Evolutionary conservation across 2,797 vertebrate genomes (phyloP), one percentile per base, ranked within the genome.

Genomic region (Sternotherus odoratus): DNA sequence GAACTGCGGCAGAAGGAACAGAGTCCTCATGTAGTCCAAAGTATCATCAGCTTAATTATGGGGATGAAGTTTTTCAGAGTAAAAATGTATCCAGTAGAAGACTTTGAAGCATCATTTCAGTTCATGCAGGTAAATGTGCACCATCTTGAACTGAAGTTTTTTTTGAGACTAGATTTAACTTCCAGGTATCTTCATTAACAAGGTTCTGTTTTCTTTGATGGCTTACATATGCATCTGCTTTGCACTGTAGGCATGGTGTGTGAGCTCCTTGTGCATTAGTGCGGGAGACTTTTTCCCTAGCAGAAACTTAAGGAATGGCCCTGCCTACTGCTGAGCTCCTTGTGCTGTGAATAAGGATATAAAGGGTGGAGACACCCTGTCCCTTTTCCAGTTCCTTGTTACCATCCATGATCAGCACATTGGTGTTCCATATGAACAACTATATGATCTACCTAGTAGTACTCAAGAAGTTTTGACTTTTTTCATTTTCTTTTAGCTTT

Each of bases 71-170:
- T 99, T 98, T 99, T 99, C 96, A 98, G 99, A 95, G 99, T 99
- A n/a, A 99, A 99, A 97, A 99, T 99, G 99, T 99, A 99, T 97
- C 99, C 99, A 0, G 99, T 99, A 91, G 99, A 99, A 97, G 99
- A 99, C 95, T 99, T 99, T 96, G 99, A 99, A 98, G 99, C 99
- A 54, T 99, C 99, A 5, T 99, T 99, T 98, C 99, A 99, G 98
- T 99, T 99, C 97, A 99, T 99, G 99, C 99, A 99, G 99, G 99
- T 99, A 97, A 97, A 48, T 1, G 1, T 93, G 17, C 15, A 3
- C 50, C 69, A 50, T 6, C 28, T 56, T 74, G 79, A 92, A 89
- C 30, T 43, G 24, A 85, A 82, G 50, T n/a, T n/a, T n/a, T n/a
- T 86, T 92, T 66, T 48, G 54, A 53, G 33, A 69, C 4, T 36